Base-by-base conservation (phyloP, 1,140 invertebrate genomes). In the Drosophila triauraria region DNA sequence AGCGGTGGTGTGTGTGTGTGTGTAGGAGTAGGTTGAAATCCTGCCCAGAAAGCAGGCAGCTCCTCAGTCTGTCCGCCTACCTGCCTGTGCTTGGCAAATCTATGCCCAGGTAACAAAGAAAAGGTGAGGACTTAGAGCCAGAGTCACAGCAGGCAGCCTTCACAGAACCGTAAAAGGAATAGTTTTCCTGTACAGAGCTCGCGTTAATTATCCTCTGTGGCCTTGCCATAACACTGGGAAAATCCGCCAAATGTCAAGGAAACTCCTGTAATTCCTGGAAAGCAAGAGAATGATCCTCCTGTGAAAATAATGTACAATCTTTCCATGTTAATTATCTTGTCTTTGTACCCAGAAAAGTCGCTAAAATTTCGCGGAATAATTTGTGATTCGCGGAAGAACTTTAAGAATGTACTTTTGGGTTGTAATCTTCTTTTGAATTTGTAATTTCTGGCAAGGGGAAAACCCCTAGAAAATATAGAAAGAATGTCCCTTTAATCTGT, bases 141-240 rank as follows among this genome's bases (percentile, higher is more conserved):
- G 25, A 46, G 47, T 70, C 67, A 70, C 61, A 47, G 23, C 64
- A 67, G 48, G 65, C 64, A 68, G 68, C 2, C 60, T 51, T 30
- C 13, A 44, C 17, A 51, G 13, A n/a, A 32, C 15, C 32, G 15
- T 50, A 50, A n/a, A n/a, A 4, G 38, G 15, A 43, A 40, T 43
- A 40, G 8, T 17, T 68, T 65, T 23, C 20, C 61, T 20, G 38
- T 10, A 53, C 27, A 20, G 27, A 30, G 5, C 12, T 35, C n/a
- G 47, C 23, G 27, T 10, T 25, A 53, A 69, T 58, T 72, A 60
- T 40, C n/a, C 35, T n/a, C 25, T 43, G 8, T 40, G 53, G 20
- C 60, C 50, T 13, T 38, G 43, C 62, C 20, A 56, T 68, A 40
- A 57, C 17, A 70, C 32, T 46, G 67, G 46, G 27, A 54, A 54